These are phyloP conservation scores for Piezodorus guildinii DNA, from an alignment of 1,140 invertebrate species.

Conservation along the genomic window DNA sequence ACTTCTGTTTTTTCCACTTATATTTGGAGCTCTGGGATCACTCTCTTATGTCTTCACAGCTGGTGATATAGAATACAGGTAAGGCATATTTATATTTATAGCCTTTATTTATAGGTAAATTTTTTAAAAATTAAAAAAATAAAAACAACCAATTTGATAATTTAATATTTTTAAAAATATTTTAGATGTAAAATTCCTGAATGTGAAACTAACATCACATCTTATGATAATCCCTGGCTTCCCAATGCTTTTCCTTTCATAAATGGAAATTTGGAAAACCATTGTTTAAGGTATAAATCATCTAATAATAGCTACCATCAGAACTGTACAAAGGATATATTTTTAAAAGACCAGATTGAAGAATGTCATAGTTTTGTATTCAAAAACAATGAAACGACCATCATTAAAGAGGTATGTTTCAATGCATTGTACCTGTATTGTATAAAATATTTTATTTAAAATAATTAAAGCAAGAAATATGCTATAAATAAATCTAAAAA, in stretches of 20 bases:
- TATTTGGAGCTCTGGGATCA: neutral
- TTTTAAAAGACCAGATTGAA: neutral
- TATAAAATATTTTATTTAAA: no score
- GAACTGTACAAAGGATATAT: neutral
- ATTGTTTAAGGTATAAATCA: neutral
- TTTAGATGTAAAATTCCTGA: neutral
- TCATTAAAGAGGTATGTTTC: neutral
- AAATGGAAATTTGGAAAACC: neutral
- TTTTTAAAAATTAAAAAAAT: neutral
- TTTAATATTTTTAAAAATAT: neutral
- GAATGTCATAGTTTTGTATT: conserved; percentile 1
- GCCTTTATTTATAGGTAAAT: no score
- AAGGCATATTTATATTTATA: no score
- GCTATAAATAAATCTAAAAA: no score
- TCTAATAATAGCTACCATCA: no score
- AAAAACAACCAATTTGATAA: no score
- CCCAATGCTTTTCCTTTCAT: neutral
- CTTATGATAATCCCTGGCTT: neutral
- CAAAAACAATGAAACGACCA: neutral
- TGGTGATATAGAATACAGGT: neutral
- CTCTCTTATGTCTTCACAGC: neutral
- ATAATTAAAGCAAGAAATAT: no score
- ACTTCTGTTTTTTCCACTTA: neutral
- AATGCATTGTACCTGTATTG: no score
- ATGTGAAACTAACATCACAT: neutral